These are phyloP conservation scores for Burhinus oedicnemus DNA, from an alignment of 2,113 vertebrate genomes.

Conservation along the genomic window DNA sequence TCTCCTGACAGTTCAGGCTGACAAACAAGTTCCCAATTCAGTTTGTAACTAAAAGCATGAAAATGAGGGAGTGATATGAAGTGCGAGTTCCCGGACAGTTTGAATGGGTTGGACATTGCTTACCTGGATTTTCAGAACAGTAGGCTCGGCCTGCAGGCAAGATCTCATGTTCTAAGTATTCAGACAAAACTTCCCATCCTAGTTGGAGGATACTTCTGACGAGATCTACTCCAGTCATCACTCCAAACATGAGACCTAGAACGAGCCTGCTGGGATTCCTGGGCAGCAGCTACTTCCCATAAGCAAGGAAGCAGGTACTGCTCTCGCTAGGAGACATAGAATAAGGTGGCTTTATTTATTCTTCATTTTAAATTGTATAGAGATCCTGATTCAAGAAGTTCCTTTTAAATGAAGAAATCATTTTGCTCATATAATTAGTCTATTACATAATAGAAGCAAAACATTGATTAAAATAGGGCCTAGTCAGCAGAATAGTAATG, in stretches of 20 bases:
- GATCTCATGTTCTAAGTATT: neutral
- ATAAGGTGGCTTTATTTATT: neutral
- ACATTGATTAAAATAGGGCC: neutral
- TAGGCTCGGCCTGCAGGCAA: neutral
- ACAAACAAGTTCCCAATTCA: neutral
- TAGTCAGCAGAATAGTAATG: neutral
- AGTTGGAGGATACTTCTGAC: slow-evolving; percentile 72
- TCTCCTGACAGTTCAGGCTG: neutral
- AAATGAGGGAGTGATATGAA: neutral
- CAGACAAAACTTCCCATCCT: neutral
- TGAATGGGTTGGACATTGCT: neutral
- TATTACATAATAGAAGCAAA: neutral
- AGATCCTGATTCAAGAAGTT: neutral
- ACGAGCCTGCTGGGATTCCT: slow-evolving; percentile 63
- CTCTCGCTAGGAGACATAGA: neutral
- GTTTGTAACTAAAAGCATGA: neutral
- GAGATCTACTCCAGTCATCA: slow-evolving; percentile 50
- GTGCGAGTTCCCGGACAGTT: neutral
- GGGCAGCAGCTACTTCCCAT: slow-evolving; percentile 36
- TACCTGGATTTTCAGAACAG: neutral
- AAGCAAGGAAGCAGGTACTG: slow-evolving; percentile 68
- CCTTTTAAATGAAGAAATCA: neutral
- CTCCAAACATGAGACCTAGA: slow-evolving; percentile 57
- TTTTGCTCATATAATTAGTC: neutral
- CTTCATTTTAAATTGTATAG: neutral